phyloP scores from a whole-genome alignment of 1,140 invertebrate species.

The Diabrotica virgifera region DNA sequence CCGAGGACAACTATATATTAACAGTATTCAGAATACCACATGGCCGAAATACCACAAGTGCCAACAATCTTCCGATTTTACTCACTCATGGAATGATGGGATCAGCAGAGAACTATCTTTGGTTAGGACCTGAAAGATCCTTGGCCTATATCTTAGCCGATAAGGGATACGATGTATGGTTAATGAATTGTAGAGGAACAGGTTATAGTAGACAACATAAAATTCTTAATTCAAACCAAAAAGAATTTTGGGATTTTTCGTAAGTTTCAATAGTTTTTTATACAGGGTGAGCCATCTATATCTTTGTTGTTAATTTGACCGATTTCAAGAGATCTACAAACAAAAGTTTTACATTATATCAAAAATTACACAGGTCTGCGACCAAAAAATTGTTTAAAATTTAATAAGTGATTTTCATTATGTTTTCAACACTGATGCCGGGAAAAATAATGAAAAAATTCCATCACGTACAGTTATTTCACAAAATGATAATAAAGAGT shows the following conservation, averaged over 20 bases:
- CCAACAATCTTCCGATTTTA: constrained; percentile 52
- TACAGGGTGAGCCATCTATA: no score
- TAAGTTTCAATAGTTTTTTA: constrained; percentile 16
- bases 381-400: no score
- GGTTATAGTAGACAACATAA: constrained; percentile 61
- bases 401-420: no score
- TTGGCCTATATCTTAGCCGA: constrained; percentile 50
- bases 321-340: no score
- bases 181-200: constrained; percentile 68
- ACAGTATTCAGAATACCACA: constrained; percentile 40
- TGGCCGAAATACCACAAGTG: constrained; percentile 42
- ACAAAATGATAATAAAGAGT: no score
- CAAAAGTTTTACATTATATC: no score
- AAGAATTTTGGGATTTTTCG: constrained; percentile 55
- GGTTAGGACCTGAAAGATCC: constrained; percentile 60
- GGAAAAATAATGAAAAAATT: no score
- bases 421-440: no score
- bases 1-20: constrained; percentile 54
- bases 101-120: constrained; percentile 63
- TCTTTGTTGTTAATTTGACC: no score
- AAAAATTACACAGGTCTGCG: no score
- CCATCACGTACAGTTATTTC: no score
- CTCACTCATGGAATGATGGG: constrained; percentile 69
- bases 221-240: constrained; percentile 48
- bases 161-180: constrained; percentile 55